Percentiles rank a stretch among this genome's conserved stretches.
Evolutionary conservation across 2,888 invertebrate genomes (phyloP).

Genomic region (Pedicia rivosa): DNA sequence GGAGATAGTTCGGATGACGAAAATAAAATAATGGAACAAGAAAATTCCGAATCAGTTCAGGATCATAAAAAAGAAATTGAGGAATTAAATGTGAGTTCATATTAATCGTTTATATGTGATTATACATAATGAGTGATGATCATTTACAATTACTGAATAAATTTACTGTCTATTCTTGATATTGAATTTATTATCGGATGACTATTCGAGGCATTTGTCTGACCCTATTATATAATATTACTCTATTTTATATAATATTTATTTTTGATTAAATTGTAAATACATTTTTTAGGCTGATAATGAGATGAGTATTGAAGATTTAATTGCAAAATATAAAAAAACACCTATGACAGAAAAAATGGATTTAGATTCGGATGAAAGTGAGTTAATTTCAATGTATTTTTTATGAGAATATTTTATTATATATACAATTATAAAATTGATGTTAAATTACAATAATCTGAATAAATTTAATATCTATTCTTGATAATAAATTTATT

Average conservation of each 20-base stretch:
- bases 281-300: slow-evolving; percentile 42
- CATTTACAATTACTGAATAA: slow-evolving; percentile 1
- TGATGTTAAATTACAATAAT: slow-evolving; percentile 8
- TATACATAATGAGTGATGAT: neutral
- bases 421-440: slow-evolving; percentile 6
- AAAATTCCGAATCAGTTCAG: slow-evolving; percentile 38
- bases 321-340: slow-evolving; percentile 54
- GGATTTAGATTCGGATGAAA: slow-evolving; percentile 29
- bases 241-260: slow-evolving; percentile 2
- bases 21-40: slow-evolving; percentile 54
- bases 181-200: slow-evolving; percentile 4
- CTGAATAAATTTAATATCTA: slow-evolving; percentile 8
- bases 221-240: slow-evolving; percentile 1
- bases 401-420: slow-evolving; percentile 5
- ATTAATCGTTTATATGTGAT: no score
- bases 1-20: slow-evolving; percentile 57
- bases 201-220: slow-evolving; percentile 4
- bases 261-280: slow-evolving; percentile 6
- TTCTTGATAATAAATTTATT: slow-evolving; percentile 11
- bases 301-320: slow-evolving; percentile 66
- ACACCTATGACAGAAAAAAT: slow-evolving; percentile 29
- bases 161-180: neutral
- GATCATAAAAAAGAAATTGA: slow-evolving; percentile 54
- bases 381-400: slow-evolving; percentile 1
- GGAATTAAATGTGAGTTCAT: slow-evolving; percentile 39